Evolutionary conservation across 2,888 invertebrate genomes (phyloP), one percentile per base, ranked within the genome.

Genomic region (Trachelus iudaicus): DNA sequence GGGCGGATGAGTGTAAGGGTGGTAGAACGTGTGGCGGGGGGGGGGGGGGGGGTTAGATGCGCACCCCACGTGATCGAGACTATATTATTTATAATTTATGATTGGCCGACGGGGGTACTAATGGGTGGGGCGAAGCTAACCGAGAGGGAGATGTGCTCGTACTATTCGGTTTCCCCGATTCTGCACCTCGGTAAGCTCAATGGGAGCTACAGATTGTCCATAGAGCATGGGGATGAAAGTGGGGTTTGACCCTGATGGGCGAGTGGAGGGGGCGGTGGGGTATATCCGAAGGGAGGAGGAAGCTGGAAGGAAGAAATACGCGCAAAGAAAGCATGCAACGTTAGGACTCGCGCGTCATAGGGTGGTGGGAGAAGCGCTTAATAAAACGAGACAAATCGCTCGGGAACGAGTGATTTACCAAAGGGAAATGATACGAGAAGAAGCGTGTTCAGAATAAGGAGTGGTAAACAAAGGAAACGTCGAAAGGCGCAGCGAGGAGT

Each of bases 41-140:
- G 71, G 13, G 31, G 71, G 30, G 30, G 34, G 30, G 71, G 71
- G 71, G 13, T 30, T 71, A 71, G 34, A 71, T 31, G 71, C 71
- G 30, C 30, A 34, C 23, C 56, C 56, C 56, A 56, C 56, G 71
- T 76, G 69, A 33, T 37, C 69, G 23, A 73, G 77, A 75, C 78
- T 79, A 83, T 75, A 75, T 76, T 83, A 83, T 83, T 83, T 82
- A 82, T 84, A 83, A 83, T 83, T 83, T 83, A 83, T 80, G 75
- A 82, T 81, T 81, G 76, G 74, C 81, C 75, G 34, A 74, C 78
- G 69, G 75, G 77, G 73, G 75, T 75, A 76, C 74, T 74, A 56
- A 56, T 56, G 56, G 56, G 56, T 56, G 56, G 23, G 56, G 56
- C 56, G 56, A 56, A 56, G 56, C 56, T 56, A 23, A 23, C 56